These are phyloP conservation scores for Lethrus apterus DNA, from an alignment of 1,140 invertebrate genomes.

Conservation along the genomic window DNA sequence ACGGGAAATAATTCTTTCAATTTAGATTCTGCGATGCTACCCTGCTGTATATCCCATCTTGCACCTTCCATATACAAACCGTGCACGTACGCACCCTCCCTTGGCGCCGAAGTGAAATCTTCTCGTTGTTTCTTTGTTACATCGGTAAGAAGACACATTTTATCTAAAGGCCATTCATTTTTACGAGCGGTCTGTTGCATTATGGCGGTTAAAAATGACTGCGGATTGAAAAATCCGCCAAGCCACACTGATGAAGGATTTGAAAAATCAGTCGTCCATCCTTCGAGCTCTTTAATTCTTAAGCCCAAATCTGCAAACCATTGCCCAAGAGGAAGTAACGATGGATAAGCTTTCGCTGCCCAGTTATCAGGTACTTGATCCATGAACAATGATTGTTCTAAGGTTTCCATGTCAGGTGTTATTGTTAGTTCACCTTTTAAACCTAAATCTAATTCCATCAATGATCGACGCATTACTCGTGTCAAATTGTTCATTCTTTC, in stretches of 20 bases:
- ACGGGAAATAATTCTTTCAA: constrained; percentile 84
- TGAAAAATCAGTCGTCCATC: constrained; percentile 72
- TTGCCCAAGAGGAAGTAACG: constrained; percentile 68
- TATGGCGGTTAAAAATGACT: constrained; percentile 93
- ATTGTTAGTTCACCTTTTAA: constrained; percentile 81
- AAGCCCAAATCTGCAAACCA: constrained; percentile 85
- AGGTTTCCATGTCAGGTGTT: constrained; percentile 82
- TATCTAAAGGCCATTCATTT: constrained; percentile 92
- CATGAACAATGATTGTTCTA: constrained; percentile 77
- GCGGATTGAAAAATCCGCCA: constrained; percentile 93
- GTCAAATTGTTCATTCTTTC: constrained; percentile 89
- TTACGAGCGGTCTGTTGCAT: constrained; percentile 94
- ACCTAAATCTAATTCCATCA: constrained; percentile 68
- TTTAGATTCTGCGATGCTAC: constrained; percentile 72
- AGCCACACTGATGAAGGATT: constrained; percentile 84
- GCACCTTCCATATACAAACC: constrained; percentile 92
- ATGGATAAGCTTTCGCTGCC: constrained; percentile 83
- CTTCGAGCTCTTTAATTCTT: constrained; percentile 69
- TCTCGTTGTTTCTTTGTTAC: constrained; percentile 88
- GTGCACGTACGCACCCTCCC: constrained; percentile 86
- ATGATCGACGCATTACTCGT: constrained; percentile 67
- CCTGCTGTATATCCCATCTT: constrained; percentile 74
- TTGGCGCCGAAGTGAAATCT: constrained; percentile 68
- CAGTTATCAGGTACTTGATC: constrained; percentile 79
- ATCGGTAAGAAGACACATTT: constrained; percentile 91